phyloP scores from a whole-genome alignment of 1,140 invertebrate genomes.

The Zaprionus inermis region DNA sequence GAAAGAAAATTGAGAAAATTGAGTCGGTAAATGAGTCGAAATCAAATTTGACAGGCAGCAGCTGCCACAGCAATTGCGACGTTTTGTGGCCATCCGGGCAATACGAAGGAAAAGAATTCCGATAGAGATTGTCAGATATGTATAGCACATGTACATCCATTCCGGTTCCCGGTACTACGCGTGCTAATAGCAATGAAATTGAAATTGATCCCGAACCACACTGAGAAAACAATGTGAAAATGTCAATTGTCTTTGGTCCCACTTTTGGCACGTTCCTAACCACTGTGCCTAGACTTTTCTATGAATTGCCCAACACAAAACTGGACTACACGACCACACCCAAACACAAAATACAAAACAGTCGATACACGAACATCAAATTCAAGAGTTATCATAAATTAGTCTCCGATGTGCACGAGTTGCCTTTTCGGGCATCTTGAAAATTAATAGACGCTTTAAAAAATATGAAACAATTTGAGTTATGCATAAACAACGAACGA shows the following conservation, averaged over 20 bases:
- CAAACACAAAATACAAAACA: conserved; percentile 34
- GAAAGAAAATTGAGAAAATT: background rate
- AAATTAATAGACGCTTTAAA: conserved; percentile 72
- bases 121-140: background rate
- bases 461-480: conserved; percentile 43
- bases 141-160: background rate
- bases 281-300: background rate
- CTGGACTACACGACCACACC: conserved; percentile 51
- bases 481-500: conserved; percentile 36
- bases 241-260: conserved; percentile 23
- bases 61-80: conserved; percentile 19
- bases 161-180: conserved; percentile 44
- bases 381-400: conserved; percentile 69
- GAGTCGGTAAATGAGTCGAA: conserved; percentile 9
- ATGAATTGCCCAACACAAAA: background rate
- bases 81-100: background rate
- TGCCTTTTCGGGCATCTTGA: conserved; percentile 45
- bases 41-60: conserved; percentile 32
- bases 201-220: background rate
- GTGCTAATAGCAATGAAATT: conserved; percentile 46
- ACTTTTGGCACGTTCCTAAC: conserved; percentile 50
- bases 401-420: conserved; percentile 43
- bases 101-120: background rate
- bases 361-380: conserved; percentile 27
- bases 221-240: conserved; percentile 1